A percentile compares a stretch with the other conserved stretches of the same genome.
Conservation (phyloP, 2,113 vertebrate species). For the Dipodomys merriami region DNA sequence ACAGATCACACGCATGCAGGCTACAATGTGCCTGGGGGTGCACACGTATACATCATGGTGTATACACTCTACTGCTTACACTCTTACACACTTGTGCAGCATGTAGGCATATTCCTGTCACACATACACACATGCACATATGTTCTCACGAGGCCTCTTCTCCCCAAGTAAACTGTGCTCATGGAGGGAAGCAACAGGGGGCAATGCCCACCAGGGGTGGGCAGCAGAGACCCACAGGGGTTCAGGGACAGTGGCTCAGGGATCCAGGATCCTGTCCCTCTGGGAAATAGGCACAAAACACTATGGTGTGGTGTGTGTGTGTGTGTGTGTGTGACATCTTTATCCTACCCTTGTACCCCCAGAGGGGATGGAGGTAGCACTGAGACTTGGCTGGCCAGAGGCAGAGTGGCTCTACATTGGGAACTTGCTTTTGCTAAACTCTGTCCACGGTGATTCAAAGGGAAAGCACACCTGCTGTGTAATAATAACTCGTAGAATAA, state of each 20-base stretch:
- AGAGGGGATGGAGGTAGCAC: background rate
- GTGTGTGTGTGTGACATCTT: too few species aligned
- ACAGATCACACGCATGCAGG: background rate
- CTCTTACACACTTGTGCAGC: too few species aligned
- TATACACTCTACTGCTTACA: too few species aligned
- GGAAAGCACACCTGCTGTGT: background rate
- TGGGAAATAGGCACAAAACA: background rate
- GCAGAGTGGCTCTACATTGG: rapidly evolving
- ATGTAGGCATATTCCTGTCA: too few species aligned
- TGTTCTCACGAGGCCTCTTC: background rate
- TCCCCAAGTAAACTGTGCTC: background rate
- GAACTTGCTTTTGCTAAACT: background rate
- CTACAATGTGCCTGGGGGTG: rapidly evolving
- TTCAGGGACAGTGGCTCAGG: background rate
- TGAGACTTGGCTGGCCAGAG: background rate
- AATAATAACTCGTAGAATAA: background rate
- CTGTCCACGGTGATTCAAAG: background rate
- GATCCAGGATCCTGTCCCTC: background rate
- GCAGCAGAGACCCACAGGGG: rapidly evolving
- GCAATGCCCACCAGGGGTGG: background rate
- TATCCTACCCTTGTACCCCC: background rate
- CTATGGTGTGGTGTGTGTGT: background rate
- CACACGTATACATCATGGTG: background rate
- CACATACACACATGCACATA: rapidly evolving
- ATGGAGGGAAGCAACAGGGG: background rate